Conservation (phyloP, 2,888 invertebrate genomes). For the Adelognathus sp. region DNA sequence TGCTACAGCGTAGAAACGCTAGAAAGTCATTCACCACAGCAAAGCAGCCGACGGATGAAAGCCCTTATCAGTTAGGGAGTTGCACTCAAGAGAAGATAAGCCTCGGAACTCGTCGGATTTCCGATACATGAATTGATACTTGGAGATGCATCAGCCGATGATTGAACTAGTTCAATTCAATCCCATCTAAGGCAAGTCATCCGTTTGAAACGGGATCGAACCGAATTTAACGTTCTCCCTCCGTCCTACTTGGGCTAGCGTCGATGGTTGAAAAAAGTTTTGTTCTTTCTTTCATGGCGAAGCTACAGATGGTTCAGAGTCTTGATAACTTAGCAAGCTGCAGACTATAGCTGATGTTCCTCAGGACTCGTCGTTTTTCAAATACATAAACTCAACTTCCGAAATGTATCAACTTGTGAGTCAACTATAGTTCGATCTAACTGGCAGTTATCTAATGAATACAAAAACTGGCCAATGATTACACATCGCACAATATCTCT, state of each 20-base stretch:
- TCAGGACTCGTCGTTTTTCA: no score
- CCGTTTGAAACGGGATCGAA: neutral
- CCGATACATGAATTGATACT: neutral
- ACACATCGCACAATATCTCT: neutral
- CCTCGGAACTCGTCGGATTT: neutral
- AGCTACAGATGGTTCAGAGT: no score
- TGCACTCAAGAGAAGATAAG: neutral
- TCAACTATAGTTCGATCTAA: no score
- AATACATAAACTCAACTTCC: no score
- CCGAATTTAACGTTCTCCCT: no score
- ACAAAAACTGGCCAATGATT: neutral
- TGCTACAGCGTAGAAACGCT: neutral
- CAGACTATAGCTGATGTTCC: no score
- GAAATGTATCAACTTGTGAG: no score
- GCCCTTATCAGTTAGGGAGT: neutral
- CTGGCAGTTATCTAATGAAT: no score
- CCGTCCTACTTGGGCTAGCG: no score
- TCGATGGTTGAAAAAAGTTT: no score
- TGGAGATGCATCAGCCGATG: neutral
- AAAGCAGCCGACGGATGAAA: neutral
- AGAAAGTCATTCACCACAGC: neutral
- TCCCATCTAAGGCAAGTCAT: neutral
- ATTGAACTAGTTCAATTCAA: neutral
- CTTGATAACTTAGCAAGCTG: no score
- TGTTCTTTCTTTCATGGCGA: no score